These are phyloP conservation scores for Malurus leucopterus DNA, from an alignment of 2,797 vertebrate species.

Conservation along the genomic window DNA sequence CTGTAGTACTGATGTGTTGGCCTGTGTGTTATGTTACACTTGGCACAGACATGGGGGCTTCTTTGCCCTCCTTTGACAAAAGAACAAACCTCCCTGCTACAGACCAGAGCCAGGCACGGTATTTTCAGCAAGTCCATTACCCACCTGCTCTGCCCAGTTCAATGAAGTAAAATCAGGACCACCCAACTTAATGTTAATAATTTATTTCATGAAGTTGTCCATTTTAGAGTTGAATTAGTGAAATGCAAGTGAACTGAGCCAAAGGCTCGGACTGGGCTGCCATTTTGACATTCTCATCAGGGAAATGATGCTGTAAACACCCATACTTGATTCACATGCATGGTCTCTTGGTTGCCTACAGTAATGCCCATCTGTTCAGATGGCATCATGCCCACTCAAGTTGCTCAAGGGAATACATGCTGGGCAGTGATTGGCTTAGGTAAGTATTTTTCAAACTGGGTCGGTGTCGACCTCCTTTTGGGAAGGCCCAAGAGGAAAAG, in stretches of 20 bases:
- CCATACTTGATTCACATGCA: slow-evolving; percentile 72
- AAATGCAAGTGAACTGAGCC: slow-evolving; percentile 30
- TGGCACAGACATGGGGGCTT: background rate
- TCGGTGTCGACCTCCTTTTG: slow-evolving; percentile 67
- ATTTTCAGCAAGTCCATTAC: background rate
- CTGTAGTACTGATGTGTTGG: background rate
- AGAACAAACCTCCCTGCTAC: background rate
- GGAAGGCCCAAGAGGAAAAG: slow-evolving; percentile 62
- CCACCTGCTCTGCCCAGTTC: background rate
- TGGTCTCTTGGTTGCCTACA: slow-evolving; percentile 76
- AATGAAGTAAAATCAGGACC: background rate
- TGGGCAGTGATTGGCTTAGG: slow-evolving; percentile 72
- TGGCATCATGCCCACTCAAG: slow-evolving; percentile 72
- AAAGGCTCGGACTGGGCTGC: slow-evolving; percentile 48
- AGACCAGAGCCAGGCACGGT: background rate
- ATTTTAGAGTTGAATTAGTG: slow-evolving; percentile 40
- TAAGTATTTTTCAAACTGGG: slow-evolving; percentile 69
- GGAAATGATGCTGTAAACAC: slow-evolving; percentile 74
- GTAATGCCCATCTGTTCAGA: slow-evolving; percentile 74
- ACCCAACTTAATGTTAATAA: background rate
- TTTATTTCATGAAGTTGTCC: slow-evolving; percentile 20
- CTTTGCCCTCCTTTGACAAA: background rate
- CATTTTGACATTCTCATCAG: slow-evolving; percentile 67
- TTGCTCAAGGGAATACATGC: slow-evolving; percentile 66
- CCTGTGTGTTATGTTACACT: background rate